Percentiles rank a stretch among this genome's conserved stretches.
Conservation (phyloP, 2,888 invertebrate genomes). For the Amblyjoppa fuscipennis region DNA sequence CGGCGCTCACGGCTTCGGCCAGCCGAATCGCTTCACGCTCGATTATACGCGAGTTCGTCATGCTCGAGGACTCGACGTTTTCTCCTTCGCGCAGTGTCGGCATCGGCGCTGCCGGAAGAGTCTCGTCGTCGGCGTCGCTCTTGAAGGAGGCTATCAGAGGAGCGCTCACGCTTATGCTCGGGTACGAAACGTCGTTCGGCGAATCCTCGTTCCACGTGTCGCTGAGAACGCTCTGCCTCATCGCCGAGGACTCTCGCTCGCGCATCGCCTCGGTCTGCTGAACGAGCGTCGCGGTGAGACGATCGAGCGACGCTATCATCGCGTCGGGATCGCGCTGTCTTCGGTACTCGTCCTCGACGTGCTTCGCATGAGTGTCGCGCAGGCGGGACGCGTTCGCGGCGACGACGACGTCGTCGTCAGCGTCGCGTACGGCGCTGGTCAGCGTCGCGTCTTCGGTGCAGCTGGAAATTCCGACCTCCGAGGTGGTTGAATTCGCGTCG, state of each 20-base stretch:
- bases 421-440: background rate
- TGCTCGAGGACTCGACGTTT: constrained; percentile 85
- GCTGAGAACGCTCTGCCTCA: constrained; percentile 85
- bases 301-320: constrained; percentile 89
- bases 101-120: constrained; percentile 34
- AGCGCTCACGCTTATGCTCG: constrained; percentile 92
- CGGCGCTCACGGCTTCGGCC: constrained; percentile 87
- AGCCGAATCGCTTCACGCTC: constrained; percentile 92
- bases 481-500: constrained; percentile 14
- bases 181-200: constrained; percentile 93
- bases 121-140: constrained; percentile 87
- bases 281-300: constrained; percentile 89
- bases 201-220: constrained; percentile 94
- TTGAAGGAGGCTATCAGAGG: constrained; percentile 90
- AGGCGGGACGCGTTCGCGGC: constrained; percentile 1
- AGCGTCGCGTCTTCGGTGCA: background rate
- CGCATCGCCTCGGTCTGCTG: constrained; percentile 89
- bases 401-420: background rate
- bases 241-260: constrained; percentile 82
- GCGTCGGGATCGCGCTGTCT: constrained; percentile 89
- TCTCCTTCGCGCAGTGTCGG: constrained; percentile 71
- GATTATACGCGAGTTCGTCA: constrained; percentile 90
- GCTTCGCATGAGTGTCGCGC: constrained; percentile 33
- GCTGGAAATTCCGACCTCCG: background rate
- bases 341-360: constrained; percentile 81